Conservation (phyloP, 92 coral and sea anemone genomes). For the Bergia sp. region DNA sequence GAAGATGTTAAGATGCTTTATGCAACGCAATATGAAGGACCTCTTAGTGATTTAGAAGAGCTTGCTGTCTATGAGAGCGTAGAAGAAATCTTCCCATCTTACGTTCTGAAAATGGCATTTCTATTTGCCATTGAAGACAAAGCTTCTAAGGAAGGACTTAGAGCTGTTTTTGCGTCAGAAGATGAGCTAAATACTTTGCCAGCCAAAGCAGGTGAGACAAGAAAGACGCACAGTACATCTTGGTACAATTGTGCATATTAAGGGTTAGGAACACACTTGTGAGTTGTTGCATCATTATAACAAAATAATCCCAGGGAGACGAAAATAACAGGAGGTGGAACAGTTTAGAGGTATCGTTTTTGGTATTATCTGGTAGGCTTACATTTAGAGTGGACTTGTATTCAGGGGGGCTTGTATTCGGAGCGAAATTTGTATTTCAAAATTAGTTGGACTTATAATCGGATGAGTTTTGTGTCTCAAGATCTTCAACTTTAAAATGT, state of each 20-base stretch:
- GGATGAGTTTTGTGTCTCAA: no score
- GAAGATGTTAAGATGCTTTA: constrained; percentile 47
- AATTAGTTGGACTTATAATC: no score
- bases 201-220: neutral
- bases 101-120: constrained; percentile 57
- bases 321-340: no score
- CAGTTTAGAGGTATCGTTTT: no score
- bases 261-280: neutral
- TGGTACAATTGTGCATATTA: neutral
- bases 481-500: no score
- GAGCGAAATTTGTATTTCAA: no score
- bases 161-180: constrained; percentile 38
- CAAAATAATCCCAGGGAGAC: neutral
- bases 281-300: neutral
- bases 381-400: no score
- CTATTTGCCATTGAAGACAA: constrained; percentile 50
- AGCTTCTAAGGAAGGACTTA: constrained; percentile 52
- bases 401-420: no score
- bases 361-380: no score
- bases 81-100: constrained; percentile 50
- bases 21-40: constrained; percentile 29
- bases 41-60: constrained; percentile 42
- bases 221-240: neutral
- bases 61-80: constrained; percentile 38
- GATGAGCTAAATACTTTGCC: neutral